phyloP scores from a whole-genome alignment of 2,888 invertebrate genomes.

The Melanotus villosus region DNA sequence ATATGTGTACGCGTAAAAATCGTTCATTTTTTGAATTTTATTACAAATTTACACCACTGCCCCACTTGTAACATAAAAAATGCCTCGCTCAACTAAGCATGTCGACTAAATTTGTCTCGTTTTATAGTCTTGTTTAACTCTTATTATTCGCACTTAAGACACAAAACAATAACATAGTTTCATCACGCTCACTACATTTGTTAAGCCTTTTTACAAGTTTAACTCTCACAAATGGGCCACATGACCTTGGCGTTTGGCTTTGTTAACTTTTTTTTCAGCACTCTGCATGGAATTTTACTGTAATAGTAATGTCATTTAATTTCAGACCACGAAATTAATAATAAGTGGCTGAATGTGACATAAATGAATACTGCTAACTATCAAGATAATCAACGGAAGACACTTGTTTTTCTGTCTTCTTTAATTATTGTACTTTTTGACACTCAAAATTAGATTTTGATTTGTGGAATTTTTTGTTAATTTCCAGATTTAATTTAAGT shows the following conservation, averaged over 20 bases:
- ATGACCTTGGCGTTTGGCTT: conserved; percentile 5
- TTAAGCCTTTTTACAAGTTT: conserved; percentile 7
- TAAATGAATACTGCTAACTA: background rate
- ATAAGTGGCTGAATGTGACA: background rate
- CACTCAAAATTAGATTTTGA: too few species aligned
- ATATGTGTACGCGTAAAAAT: background rate
- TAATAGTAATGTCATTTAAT: background rate
- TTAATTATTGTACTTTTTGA: too few species aligned
- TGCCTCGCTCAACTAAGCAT: conserved; percentile 32
- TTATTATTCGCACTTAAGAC: conserved; percentile 26
- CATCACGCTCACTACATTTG: conserved; percentile 7
- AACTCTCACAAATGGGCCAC: conserved; percentile 5
- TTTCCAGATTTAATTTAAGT: too few species aligned
- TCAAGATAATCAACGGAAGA: too few species aligned
- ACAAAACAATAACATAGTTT: conserved; percentile 22
- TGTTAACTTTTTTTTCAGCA: conserved; percentile 2
- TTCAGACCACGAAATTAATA: background rate
- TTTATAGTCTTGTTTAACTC: conserved; percentile 27
- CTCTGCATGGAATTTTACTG: conserved; percentile 12
- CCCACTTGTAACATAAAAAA: conserved; percentile 35
- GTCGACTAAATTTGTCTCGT: conserved; percentile 19
- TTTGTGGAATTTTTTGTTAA: too few species aligned
- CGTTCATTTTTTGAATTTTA: background rate
- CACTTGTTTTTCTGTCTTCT: too few species aligned
- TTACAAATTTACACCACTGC: conserved; percentile 34